Conservation (phyloP, 2,113 vertebrate species). For the Panthera tigris region DNA sequence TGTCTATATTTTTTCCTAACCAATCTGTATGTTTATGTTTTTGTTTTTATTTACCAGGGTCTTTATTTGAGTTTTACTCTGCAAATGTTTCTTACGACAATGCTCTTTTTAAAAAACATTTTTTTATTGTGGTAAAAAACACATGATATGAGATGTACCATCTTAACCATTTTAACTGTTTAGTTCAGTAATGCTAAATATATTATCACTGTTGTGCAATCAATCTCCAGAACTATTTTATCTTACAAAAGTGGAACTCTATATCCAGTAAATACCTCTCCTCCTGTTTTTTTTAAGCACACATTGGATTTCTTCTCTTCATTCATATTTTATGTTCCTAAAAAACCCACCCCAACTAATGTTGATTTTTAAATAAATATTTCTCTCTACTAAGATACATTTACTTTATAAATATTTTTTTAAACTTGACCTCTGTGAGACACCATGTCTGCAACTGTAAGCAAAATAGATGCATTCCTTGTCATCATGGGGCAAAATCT, state of each 20-base stretch:
- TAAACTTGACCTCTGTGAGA: background rate
- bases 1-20: background rate
- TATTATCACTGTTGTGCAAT: background rate
- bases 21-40: background rate
- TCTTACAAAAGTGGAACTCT: background rate
- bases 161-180: background rate
- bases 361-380: slow-evolving; percentile 3
- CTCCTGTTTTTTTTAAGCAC: background rate
- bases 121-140: background rate
- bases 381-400: background rate
- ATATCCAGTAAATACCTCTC: background rate
- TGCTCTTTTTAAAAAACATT: background rate
- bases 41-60: background rate
- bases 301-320: background rate
- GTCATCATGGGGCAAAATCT: background rate
- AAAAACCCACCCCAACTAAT: background rate
- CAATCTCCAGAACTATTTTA: background rate
- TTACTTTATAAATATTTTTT: background rate
- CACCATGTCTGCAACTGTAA: background rate
- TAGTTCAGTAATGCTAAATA: background rate
- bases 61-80: background rate
- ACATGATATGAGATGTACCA: background rate
- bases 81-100: background rate
- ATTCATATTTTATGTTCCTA: background rate
- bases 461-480: background rate